Evolutionary conservation across 2,113 vertebrate genomes (phyloP), one percentile per base, ranked within the genome.

Genomic region (Ciconia boyciana): DNA sequence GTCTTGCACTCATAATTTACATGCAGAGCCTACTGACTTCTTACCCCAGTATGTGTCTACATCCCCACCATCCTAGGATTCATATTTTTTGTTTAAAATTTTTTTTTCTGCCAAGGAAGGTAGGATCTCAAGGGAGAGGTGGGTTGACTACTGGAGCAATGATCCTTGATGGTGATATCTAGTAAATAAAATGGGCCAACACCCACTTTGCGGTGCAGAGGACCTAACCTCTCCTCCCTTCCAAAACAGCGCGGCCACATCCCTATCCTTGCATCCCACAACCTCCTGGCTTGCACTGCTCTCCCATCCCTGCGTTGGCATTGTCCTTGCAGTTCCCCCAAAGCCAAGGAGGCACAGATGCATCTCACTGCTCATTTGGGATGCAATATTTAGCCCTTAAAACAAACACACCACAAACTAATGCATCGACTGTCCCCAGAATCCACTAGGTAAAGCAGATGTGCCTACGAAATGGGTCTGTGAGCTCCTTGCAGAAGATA

Each of bases 401-500:
- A 43, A 5, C 85, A 36, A 36, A 39, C 5, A 13, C 1, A 6
- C 8, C 15, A 11, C 26, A 49, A 16, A 62, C 29, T 8, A 13
- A 71, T 6, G 60, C 15, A 32, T 0, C 5, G 83, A 28, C 75
- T 60, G 41, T 31, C n/a, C 80, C 36, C 31, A 52, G 39, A 43
- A 61, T 64, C 51, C 34, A 20, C 46, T 34, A 70, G 55, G 34
- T 49, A 52, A 70, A 87, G 71, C 94, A 93, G 80, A 86, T 60
- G 89, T 75, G 15, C 81, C 91, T 79, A 41, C 16, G 34, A 87
- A 76, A 19, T 8, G 17, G 65, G 52, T 65, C 57, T 65, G 54
- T 1, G 41, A 78, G 89, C 93, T 94, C 84, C 77, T 70, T 93
- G 94, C 93, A 81, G 71, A 95, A 97, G 95, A 95, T 93, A 87